These are phyloP conservation scores for Horisme vitalbata DNA, from an alignment of 2,888 invertebrate species.

Conservation along the genomic window DNA sequence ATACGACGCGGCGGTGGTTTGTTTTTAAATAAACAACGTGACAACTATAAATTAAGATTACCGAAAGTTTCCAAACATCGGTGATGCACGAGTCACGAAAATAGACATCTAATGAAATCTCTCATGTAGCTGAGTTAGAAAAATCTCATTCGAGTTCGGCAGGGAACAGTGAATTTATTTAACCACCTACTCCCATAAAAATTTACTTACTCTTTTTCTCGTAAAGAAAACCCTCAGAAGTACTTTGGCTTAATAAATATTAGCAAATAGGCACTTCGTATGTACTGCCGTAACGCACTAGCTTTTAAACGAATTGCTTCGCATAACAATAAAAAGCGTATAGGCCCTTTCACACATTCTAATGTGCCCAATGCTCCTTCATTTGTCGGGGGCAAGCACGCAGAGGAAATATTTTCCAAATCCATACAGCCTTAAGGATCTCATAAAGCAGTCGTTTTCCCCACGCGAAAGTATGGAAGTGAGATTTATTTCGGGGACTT, in stretches of 20 bases:
- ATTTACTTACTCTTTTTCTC: constrained; percentile 56
- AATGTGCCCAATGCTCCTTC: constrained; percentile 79
- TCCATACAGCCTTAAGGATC: constrained; percentile 84
- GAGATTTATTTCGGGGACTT: constrained; percentile 81
- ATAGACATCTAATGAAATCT: constrained; percentile 45
- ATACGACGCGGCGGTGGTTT: constrained; percentile 20
- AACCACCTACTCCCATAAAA: constrained; percentile 46
- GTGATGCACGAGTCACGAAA: constrained; percentile 44
- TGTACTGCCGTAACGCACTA: constrained; percentile 72
- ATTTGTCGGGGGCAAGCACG: constrained; percentile 80
- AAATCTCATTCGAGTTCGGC: constrained; percentile 19
- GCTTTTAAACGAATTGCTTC: constrained; percentile 82
- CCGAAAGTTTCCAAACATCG: constrained; percentile 49
- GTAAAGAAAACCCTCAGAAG: constrained; percentile 48
- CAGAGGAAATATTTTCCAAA: constrained; percentile 82
- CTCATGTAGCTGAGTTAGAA: constrained; percentile 29
- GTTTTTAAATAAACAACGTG: constrained; percentile 44
- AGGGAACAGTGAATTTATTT: constrained; percentile 28
- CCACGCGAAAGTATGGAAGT: constrained; percentile 82
- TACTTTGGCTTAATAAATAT: constrained; percentile 71
- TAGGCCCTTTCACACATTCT: constrained; percentile 80
- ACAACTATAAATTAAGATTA: constrained; percentile 54
- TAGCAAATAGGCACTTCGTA: constrained; percentile 77
- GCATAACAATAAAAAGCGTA: constrained; percentile 80
- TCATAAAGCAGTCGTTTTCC: constrained; percentile 82